phyloP scores from a whole-genome alignment of 1,140 invertebrate genomes.

The Diorhabda elongata region DNA sequence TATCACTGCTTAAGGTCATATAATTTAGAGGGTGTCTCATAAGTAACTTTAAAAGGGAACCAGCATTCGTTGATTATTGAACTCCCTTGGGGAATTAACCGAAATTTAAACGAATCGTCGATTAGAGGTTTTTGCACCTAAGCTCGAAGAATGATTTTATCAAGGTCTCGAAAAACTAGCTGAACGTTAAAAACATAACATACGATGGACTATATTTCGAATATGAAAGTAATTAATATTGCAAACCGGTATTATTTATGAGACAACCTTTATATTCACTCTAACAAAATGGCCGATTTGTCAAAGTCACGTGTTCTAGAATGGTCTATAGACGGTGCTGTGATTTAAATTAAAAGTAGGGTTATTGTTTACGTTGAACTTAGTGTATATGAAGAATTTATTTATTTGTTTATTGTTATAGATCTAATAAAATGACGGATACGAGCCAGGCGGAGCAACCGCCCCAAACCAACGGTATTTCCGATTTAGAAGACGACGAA shows the following conservation, averaged over 20 bases:
- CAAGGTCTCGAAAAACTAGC: too few relatives aligned
- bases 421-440: slow-evolving; percentile 51
- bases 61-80: too few relatives aligned
- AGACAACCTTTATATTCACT: too few relatives aligned
- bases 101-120: too few relatives aligned
- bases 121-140: too few relatives aligned
- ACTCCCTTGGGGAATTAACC: too few relatives aligned
- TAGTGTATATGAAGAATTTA: not conserved
- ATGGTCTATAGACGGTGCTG: not conserved
- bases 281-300: not conserved
- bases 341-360: too few relatives aligned
- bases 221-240: too few relatives aligned
- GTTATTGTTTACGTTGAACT: not conserved
- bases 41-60: not conserved
- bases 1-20: not conserved
- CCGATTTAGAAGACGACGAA: slow-evolving; percentile 64
- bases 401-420: not conserved
- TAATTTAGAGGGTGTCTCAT: not conserved
- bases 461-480: slow-evolving; percentile 67
- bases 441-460: slow-evolving; percentile 57
- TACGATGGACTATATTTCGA: too few relatives aligned
- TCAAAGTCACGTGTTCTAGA: not conserved
- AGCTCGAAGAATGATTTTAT: too few relatives aligned
- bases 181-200: too few relatives aligned
- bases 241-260: too few relatives aligned